These are phyloP conservation scores for Porites evermanni DNA, from an alignment of 92 coral and sea anemone species.

Conservation along the genomic window DNA sequence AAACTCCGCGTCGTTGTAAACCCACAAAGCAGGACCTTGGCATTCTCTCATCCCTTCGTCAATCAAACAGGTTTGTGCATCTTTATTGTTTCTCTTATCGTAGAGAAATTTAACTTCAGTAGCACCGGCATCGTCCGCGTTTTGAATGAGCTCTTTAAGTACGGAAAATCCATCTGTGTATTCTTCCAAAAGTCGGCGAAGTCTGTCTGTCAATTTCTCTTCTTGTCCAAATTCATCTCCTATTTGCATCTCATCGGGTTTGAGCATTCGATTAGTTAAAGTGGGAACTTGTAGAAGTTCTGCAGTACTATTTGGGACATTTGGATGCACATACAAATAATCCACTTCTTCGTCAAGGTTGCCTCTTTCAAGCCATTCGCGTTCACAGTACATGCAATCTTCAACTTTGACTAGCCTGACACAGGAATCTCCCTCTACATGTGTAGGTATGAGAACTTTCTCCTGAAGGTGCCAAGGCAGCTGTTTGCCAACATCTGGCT, in stretches of 20 bases:
- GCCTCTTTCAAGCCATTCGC: conserved; percentile 71
- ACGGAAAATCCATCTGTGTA: conserved; percentile 90
- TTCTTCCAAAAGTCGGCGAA: conserved; percentile 79
- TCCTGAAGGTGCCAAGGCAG: conserved; percentile 15
- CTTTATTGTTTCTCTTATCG: conserved; percentile 73
- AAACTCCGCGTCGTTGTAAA: conserved; percentile 86
- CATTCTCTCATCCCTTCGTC: conserved; percentile 85
- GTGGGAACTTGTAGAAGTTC: conserved; percentile 73
- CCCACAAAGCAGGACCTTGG: conserved; percentile 94
- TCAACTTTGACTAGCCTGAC: conserved; percentile 55
- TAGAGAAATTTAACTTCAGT: conserved; percentile 78
- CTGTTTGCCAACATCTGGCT: conserved; percentile 19
- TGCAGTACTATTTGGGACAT: conserved; percentile 65
- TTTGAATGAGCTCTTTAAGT: conserved; percentile 91
- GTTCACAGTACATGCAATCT: conserved; percentile 76
- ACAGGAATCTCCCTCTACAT: conserved; percentile 41
- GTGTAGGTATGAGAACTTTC: conserved; percentile 65
- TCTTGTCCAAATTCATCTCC: conserved; percentile 88
- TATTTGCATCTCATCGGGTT: conserved; percentile 77
- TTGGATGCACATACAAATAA: conserved; percentile 66
- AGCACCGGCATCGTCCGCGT: conserved; percentile 94
- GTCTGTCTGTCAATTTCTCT: conserved; percentile 77
- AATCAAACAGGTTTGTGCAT: conserved; percentile 66
- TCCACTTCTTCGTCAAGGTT: conserved; percentile 70
- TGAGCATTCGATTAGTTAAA: conserved; percentile 78